Percentiles rank a stretch among this genome's conserved stretches.
Evolutionary conservation across 1,140 invertebrate species (phyloP).

Genomic region (Laupala kohalensis): DNA sequence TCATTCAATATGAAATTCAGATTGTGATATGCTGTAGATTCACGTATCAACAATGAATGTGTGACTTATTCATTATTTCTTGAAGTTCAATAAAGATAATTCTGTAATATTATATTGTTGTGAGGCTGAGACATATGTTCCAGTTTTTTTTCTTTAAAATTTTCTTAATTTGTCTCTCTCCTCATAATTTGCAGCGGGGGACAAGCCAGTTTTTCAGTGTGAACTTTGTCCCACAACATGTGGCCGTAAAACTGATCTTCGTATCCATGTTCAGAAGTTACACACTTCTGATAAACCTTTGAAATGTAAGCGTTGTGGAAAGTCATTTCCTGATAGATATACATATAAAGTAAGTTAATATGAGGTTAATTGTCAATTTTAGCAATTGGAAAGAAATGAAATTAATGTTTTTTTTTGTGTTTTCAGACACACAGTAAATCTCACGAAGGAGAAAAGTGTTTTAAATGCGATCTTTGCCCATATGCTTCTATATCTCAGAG

Average conservation of each 20-base stretch:
- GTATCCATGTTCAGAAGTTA: constrained; percentile 91
- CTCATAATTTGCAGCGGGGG: constrained; percentile 57
- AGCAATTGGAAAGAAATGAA: background rate
- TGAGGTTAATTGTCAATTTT: background rate
- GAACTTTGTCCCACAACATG: constrained; percentile 92
- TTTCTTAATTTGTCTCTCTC: no score
- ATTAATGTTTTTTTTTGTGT: constrained; percentile 7
- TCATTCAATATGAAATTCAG: no score
- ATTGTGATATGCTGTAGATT: no score
- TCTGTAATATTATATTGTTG: no score
- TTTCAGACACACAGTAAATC: constrained; percentile 59
- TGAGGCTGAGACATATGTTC: no score
- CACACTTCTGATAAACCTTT: constrained; percentile 87
- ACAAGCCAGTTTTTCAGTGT: constrained; percentile 91
- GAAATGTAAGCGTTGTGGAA: constrained; percentile 84
- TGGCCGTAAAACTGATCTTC: constrained; percentile 88
- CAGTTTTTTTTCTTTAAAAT: no score
- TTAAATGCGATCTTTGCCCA: constrained; percentile 86
- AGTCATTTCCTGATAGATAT: constrained; percentile 77
- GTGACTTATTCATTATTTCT: no score
- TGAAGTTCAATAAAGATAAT: no score
- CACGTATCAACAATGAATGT: no score
- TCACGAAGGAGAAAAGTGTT: constrained; percentile 96
- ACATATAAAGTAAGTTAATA: constrained; percentile 33
- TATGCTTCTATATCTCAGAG: constrained; percentile 86